Evolutionary conservation across 2,888 invertebrate genomes (phyloP), one percentile per base, ranked within the genome.

Genomic region (Exocentrus adspersus): DNA sequence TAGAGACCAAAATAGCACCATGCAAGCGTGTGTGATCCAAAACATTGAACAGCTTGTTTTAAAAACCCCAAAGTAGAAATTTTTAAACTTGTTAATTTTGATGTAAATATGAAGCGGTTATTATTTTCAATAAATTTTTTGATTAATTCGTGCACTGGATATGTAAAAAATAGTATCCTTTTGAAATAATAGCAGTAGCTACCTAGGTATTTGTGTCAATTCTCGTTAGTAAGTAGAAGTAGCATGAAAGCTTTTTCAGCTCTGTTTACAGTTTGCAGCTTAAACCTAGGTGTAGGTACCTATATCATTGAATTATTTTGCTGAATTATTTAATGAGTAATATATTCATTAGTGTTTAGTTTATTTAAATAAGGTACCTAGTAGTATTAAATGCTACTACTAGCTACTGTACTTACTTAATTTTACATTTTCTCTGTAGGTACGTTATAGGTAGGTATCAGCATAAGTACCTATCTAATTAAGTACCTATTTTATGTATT

Each of bases 31-130:
- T 81, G 81, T 80, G 79, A 78, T 75, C 79, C 80, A 81, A 82
- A 82, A 82, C 81, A 81, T 81, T 78, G 69, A 80, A 80, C 79
- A 79, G 79, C 80, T 80, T 80, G 78, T 75, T 77, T 79, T 77
- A 76, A 75, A 75, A 71, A 72, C 65, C 67, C 65, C 61, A 59
- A 53, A 32, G 56, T 62, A 64, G 58, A 62, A 54, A 64, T 60
- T 62, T 62, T 66, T 48, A 63, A 63, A 61, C 32, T 17, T 16
- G 62, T 37, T 41, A 14, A 56, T 19, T 24, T 1, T 14, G 17
- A 17, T 28, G 10, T 14, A 59, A 59, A 50, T 21, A 6, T 28
- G 3, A 37, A 37, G 7, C n/a, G 30, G 30, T 30, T 2, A 37
- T 5, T 37, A 24, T 37, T 37, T 37, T 37, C 14, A 37, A 2